Evolutionary conservation across 2,797 vertebrate species (phyloP), one percentile per base, ranked within the genome.

Genomic region (Champsocephalus esox): DNA sequence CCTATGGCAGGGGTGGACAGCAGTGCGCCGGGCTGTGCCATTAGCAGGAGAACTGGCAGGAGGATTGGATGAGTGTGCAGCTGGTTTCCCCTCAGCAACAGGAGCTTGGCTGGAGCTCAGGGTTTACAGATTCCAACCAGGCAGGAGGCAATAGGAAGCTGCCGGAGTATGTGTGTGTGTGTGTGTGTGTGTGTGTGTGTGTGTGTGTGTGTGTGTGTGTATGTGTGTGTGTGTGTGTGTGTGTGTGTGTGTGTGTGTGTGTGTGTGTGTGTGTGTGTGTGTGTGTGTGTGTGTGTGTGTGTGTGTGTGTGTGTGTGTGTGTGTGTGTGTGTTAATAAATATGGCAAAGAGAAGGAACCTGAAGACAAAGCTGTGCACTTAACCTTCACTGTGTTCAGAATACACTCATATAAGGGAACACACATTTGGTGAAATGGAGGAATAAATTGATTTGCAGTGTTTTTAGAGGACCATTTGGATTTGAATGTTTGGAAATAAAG

Each of bases 81-180:
- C 90, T 88, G 85, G 75, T 87, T 86, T 83, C 81, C 88, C 81
- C 89, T 87, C 89, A 88, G 89, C 86, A 92, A 91, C 87, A 86
- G 85, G 79, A 87, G 77, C 68, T 80, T 81, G 81, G 76, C 76
- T 76, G 73, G 64, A 77, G 83, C 81, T 90, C 82, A 64, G 70
- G 76, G 82, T 73, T 84, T 46, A 79, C 77, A 82, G 80, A 88
- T 81, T 86, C 72, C 76, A 83, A 75, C 73, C 75, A 82, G 75
- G 80, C 70, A 65, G 34, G 34, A 38, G 34, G 34, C 34, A 77
- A 54, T 50, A 80, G 71, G 75, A 88, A 76, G 78, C 78, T 81
- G 68, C 56, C 5, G 5, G 48, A 46, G 65, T 9, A 56, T 67
- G 58, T 50, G 58, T 45, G 17, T 13, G 48, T 44, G 51, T 76